phyloP scores from a whole-genome alignment of 64 coral and sea anemone species.

The Montipora cactus region DNA sequence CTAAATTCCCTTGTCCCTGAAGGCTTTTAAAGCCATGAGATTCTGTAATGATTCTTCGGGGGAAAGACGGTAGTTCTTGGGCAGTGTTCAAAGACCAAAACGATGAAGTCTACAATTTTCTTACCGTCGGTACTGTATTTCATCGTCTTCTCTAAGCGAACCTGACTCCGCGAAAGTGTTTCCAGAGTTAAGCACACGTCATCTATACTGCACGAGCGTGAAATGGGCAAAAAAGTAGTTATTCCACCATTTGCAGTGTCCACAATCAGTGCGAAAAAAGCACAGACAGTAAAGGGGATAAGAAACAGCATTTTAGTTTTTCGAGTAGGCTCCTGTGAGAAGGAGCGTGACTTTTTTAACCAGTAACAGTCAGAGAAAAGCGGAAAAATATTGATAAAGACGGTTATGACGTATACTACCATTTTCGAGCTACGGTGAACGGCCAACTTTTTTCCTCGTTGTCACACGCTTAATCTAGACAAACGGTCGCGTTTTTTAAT shows the following conservation, averaged over 20 bases:
- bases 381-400: no score
- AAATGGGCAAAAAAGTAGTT: not conserved
- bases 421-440: no score
- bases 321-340: no score
- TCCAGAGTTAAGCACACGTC: not conserved
- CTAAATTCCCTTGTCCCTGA: no score
- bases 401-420: no score
- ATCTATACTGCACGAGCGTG: not conserved
- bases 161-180: not conserved
- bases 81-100: not conserved
- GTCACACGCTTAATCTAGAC: no score
- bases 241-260: not conserved
- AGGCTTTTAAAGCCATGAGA: no score
- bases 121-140: not conserved
- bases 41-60: no score
- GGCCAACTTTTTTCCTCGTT: no score
- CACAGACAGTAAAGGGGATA: not conserved
- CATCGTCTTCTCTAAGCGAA: not conserved
- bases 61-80: not conserved
- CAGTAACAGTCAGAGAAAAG: no score
- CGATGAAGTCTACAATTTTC: not conserved
- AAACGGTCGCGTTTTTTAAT: no score
- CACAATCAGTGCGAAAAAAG: not conserved
- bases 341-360: no score
- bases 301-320: not conserved